Base-by-base conservation (phyloP, 2,888 invertebrate genomes). In the Ectemnius continuus region DNA sequence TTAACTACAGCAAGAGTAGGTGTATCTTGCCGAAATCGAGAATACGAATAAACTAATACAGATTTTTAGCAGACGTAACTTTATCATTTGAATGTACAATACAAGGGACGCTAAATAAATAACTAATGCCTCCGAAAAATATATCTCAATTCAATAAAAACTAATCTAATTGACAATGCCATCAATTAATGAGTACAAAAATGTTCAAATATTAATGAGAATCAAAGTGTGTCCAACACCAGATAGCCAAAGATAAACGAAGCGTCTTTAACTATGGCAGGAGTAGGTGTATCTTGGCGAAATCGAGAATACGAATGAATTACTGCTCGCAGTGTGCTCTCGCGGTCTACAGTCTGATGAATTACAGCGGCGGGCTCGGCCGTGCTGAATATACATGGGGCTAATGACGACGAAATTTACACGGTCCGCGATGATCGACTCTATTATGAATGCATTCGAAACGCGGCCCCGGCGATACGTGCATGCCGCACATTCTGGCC, bases 351-450 rank as follows among this genome's bases (percentile, higher is more conserved):
- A 8, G 36, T 62, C 62, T 83, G 81, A 83, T 83, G 81, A 83
- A 83, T 83, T 81, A 78, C 81, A 80, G 76, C 76, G 68, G 61
- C 73, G 75, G 67, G 70, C 52, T 60, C 28, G 67, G 23, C 23
- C 23, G 16, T 73, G 69, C 67, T 81, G 78, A 83, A 83, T 81
- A 80, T 80, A 80, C 78, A 75, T 67, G 78, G 73, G 62, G 80
- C 75, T 83, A 83, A 83, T 83, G 79, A 83, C 80, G 78, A 75
- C 75, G 78, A 83, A 83, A 83, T 83, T 83, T 81, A 80, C 83
- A 77, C 74, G 64, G 68, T 61, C 56, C 68, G 61, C 73, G 70
- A 71, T 79, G 76, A 82, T 81, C 83, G 79, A 79, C 65, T 75
- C 76, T 75, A 79, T 82, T 82, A 70, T 70, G 73, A 76, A 82